A percentile compares a stretch with the other conserved stretches of the same genome.
Conservation (phyloP, 35 echinoderm and acorn worm genomes). For the Ophiothrix spiculata region DNA sequence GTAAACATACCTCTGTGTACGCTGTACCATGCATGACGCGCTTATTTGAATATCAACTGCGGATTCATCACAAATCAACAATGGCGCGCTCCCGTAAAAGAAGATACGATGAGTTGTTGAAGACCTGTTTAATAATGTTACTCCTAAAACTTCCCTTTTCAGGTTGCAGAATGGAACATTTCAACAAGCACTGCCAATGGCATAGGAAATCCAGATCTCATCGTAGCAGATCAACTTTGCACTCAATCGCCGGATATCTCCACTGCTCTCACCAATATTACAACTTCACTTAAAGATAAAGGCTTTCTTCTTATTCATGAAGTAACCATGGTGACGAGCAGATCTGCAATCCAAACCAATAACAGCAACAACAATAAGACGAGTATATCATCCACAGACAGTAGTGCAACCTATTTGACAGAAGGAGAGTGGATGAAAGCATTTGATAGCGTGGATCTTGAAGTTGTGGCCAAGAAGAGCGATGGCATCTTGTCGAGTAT, state of each 20-base stretch:
- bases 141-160: background rate
- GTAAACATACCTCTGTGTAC: too few species aligned
- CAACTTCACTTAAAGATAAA: slow-evolving; percentile 20
- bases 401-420: background rate
- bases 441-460: slow-evolving; percentile 44
- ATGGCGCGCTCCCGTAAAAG: too few species aligned
- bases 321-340: slow-evolving; percentile 29
- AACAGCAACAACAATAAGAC: background rate
- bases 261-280: slow-evolving; percentile 45
- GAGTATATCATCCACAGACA: background rate
- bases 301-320: slow-evolving; percentile 85
- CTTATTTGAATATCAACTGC: too few species aligned
- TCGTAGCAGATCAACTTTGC: slow-evolving; percentile 50
- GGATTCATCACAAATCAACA: too few species aligned
- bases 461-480: slow-evolving; percentile 48
- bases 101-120: too few species aligned
- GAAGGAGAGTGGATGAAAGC: slow-evolving; percentile 29
- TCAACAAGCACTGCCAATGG: slow-evolving; percentile 39
- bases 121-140: too few species aligned
- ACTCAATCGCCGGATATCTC: slow-evolving; percentile 48
- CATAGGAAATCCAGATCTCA: slow-evolving; percentile 43
- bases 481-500: slow-evolving; percentile 59
- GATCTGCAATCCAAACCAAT: background rate
- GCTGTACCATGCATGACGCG: too few species aligned
- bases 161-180: slow-evolving; percentile 46